Conservation (phyloP, 2,113 vertebrate genomes). For the Corydoras maculifer region DNA sequence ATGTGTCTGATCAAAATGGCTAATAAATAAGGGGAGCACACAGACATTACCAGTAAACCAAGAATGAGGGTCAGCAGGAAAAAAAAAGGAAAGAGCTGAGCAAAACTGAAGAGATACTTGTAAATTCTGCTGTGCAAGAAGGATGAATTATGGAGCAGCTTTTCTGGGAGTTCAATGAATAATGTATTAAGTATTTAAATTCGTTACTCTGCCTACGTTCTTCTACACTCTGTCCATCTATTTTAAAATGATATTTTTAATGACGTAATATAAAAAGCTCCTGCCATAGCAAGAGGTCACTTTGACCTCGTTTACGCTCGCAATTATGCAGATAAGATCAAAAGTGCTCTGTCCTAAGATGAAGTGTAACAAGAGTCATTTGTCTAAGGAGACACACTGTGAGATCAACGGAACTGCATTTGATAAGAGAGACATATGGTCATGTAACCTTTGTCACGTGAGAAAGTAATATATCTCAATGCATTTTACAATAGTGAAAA, state of each 20-base stretch:
- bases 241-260: background rate
- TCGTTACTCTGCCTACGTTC: constrained; percentile 2
- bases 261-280: too few species aligned
- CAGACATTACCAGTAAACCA: background rate
- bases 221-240: background rate
- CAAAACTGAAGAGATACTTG: constrained; percentile 27
- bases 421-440: too few species aligned
- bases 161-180: constrained; percentile 20
- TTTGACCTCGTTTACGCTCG: too few species aligned
- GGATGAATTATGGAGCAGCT: constrained; percentile 39
- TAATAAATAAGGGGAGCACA: background rate
- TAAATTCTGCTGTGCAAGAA: constrained; percentile 22
- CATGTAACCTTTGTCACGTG: too few species aligned
- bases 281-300: too few species aligned
- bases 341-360: too few species aligned
- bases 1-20: background rate
- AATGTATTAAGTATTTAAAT: constrained; percentile 24
- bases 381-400: too few species aligned
- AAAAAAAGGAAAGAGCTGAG: background rate
- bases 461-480: too few species aligned
- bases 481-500: too few species aligned
- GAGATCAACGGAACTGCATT: too few species aligned
- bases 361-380: too few species aligned
- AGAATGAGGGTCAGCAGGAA: background rate
- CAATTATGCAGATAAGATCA: too few species aligned